phyloP scores from a whole-genome alignment of 2,888 invertebrate species.

The Dromius quadrimaculatus region DNA sequence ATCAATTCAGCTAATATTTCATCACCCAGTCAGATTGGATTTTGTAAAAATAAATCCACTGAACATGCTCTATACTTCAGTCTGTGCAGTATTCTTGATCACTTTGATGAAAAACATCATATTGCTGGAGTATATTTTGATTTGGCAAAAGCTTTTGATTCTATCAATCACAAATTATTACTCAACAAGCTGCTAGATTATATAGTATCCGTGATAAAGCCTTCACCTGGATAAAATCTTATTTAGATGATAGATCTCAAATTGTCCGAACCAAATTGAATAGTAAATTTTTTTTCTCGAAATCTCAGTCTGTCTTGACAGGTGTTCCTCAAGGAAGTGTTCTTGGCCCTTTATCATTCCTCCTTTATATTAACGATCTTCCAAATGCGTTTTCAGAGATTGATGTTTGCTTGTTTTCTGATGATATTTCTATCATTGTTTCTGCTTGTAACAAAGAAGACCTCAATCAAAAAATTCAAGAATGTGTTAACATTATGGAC shows the following conservation, averaged over 20 bases:
- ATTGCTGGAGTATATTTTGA: background rate
- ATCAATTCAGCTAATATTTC: no score
- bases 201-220: background rate
- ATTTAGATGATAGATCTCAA: background rate
- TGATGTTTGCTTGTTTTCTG: no score
- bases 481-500: background rate
- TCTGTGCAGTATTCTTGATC: background rate
- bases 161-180: background rate
- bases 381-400: no score
- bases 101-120: background rate
- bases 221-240: background rate
- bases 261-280: background rate
- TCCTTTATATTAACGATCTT: background rate
- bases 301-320: background rate
- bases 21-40: background rate
- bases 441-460: background rate
- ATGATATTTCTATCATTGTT: no score
- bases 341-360: background rate
- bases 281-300: background rate
- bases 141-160: background rate
- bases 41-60: conserved; percentile 2
- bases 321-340: background rate
- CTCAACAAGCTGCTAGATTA: background rate
- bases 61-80: background rate
- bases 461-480: background rate